Conservation (phyloP, 2,113 vertebrate species). For the Myrmophylax atrothorax region DNA sequence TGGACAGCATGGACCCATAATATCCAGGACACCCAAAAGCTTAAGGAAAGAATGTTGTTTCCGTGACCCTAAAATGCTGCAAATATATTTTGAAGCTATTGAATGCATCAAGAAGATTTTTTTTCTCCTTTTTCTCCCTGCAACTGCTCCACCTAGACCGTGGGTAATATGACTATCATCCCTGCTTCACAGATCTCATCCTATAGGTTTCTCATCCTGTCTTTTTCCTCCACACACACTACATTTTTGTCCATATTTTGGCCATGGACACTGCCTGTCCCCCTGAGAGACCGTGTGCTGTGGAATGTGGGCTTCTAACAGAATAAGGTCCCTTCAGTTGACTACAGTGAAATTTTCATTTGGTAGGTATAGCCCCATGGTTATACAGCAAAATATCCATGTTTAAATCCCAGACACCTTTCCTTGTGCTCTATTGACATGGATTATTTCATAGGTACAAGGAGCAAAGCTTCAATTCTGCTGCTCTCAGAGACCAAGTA, state of each 20-base stretch:
- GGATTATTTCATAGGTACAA: neutral
- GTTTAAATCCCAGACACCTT: neutral
- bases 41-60: neutral
- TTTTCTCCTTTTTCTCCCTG: neutral
- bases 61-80: neutral
- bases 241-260: neutral
- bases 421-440: neutral
- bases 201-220: neutral
- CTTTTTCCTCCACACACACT: neutral
- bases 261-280: neutral
- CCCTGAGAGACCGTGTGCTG: neutral
- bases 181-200: neutral
- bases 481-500: neutral
- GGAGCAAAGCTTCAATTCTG: neutral
- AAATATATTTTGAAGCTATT: neutral
- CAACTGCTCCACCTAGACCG: neutral
- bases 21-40: neutral
- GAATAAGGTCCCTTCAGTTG: neutral
- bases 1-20: neutral
- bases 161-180: neutral
- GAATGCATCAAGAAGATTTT: neutral
- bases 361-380: neutral
- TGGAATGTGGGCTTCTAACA: neutral
- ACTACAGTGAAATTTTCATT: neutral
- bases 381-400: neutral